phyloP scores from a whole-genome alignment of 2,797 vertebrate species.

The Leptodactylus fallax region DNA sequence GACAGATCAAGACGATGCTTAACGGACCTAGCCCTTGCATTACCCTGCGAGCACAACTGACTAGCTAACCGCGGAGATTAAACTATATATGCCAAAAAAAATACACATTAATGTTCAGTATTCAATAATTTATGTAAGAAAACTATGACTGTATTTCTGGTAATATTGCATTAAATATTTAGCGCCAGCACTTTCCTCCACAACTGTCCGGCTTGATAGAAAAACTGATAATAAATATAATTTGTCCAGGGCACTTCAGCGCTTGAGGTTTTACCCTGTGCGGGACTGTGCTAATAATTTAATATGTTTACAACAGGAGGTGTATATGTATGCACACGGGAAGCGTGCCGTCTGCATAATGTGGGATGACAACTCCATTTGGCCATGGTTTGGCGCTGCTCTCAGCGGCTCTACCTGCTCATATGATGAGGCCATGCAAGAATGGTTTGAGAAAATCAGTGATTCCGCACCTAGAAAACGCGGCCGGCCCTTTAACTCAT shows the following conservation, averaged over 20 bases:
- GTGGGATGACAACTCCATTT: slow-evolving; percentile 51
- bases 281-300: slow-evolving; percentile 59
- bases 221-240: slow-evolving; percentile 63
- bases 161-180: slow-evolving; percentile 76
- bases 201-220: slow-evolving; percentile 61
- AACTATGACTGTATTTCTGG: slow-evolving; percentile 66
- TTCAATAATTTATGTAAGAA: slow-evolving; percentile 76
- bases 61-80: slow-evolving; percentile 72
- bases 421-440: slow-evolving; percentile 27
- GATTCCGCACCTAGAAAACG: slow-evolving; percentile 5
- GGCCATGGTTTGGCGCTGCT: not conserved
- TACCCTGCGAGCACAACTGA: slow-evolving; percentile 77
- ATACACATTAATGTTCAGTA: slow-evolving; percentile 67
- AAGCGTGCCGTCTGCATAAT: slow-evolving; percentile 55
- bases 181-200: slow-evolving; percentile 63
- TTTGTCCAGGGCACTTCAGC: slow-evolving; percentile 56
- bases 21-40: slow-evolving; percentile 72
- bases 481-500: not conserved
- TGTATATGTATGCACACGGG: slow-evolving; percentile 20
- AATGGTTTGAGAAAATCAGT: slow-evolving; percentile 16
- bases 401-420: slow-evolving; percentile 49
- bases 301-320: slow-evolving; percentile 34
- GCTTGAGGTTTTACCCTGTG: slow-evolving; percentile 48
- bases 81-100: slow-evolving; percentile 62
- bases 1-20: too few relatives aligned